Conservation (phyloP, 1,140 invertebrate genomes). For the Hesperophylax magnus region DNA sequence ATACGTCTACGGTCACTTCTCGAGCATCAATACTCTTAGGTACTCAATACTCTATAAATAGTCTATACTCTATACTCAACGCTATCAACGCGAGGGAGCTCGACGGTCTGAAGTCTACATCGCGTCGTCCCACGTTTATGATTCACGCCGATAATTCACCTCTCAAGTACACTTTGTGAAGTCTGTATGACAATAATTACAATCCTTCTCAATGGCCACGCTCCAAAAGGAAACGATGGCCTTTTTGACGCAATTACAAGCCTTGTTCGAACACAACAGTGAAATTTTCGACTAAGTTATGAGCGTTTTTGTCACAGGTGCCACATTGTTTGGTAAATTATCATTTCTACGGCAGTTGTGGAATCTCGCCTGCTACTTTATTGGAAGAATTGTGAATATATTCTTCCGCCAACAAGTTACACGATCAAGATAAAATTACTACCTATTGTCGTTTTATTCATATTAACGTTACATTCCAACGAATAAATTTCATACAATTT, state of each 20-base stretch:
- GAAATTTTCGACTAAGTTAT: slow-evolving; percentile 23
- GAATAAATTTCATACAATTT: background rate
- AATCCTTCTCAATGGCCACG: slow-evolving; percentile 14
- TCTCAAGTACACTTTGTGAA: slow-evolving; percentile 27
- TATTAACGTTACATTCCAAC: background rate
- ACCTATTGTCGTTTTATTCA: no score
- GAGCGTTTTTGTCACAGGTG: slow-evolving; percentile 19
- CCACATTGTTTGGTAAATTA: slow-evolving; percentile 23
- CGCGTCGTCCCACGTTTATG: slow-evolving; percentile 47
- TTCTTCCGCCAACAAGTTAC: background rate
- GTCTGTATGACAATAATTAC: slow-evolving; percentile 24
- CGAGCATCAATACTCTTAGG: slow-evolving; percentile 29
- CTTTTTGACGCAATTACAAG: slow-evolving; percentile 36
- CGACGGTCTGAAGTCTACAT: slow-evolving; percentile 47
- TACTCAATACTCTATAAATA: slow-evolving; percentile 35
- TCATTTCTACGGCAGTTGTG: background rate
- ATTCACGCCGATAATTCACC: slow-evolving; percentile 45
- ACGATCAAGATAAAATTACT: background rate
- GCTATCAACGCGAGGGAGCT: background rate
- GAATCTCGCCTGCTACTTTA: background rate
- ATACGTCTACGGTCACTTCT: slow-evolving; percentile 39
- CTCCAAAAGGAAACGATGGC: slow-evolving; percentile 17
- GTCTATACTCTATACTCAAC: slow-evolving; percentile 25
- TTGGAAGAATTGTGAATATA: background rate
- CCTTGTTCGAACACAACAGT: slow-evolving; percentile 13